These are phyloP conservation scores for Miichthys miiuy DNA, from an alignment of 2,797 vertebrate genomes.

Conservation along the genomic window DNA sequence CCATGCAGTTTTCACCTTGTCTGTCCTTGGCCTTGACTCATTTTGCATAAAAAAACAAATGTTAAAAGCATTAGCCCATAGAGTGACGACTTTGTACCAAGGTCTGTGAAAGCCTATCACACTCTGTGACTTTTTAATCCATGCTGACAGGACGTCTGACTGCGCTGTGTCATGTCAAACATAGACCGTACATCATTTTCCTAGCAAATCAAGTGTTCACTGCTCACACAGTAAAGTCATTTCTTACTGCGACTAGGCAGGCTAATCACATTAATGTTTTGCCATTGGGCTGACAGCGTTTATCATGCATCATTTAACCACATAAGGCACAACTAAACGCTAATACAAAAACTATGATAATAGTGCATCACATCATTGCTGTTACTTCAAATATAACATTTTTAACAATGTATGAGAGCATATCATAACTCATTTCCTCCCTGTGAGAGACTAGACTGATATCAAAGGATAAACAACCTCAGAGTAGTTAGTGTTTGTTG, in stretches of 20 bases:
- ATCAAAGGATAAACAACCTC: conserved; percentile 27
- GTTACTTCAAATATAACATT: conserved; percentile 2
- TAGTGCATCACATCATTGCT: not conserved
- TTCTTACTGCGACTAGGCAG: conserved; percentile 46
- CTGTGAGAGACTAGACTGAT: not conserved
- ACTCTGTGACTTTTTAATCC: conserved; percentile 48
- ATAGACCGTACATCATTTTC: conserved; percentile 54
- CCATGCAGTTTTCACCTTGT: conserved; percentile 31
- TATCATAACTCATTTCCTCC: not conserved
- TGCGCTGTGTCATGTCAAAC: conserved; percentile 38
- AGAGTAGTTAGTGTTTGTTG: conserved; percentile 37
- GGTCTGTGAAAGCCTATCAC: conserved; percentile 28
- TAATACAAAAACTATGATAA: not conserved
- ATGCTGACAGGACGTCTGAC: conserved; percentile 43
- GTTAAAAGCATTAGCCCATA: conserved; percentile 41
- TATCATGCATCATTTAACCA: conserved; percentile 27
- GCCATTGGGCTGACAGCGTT: conserved; percentile 17
- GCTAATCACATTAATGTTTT: conserved; percentile 50
- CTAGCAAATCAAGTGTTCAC: conserved; percentile 57
- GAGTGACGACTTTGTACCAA: conserved; percentile 29
- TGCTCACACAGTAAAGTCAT: conserved; percentile 39
- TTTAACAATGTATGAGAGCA: not conserved
- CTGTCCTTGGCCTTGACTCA: conserved; percentile 27
- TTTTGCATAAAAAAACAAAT: conserved; percentile 62
- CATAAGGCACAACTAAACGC: conserved; percentile 21